These are phyloP conservation scores for Pachycephus smyrnensis DNA, from an alignment of 2,888 invertebrate species.

Conservation along the genomic window DNA sequence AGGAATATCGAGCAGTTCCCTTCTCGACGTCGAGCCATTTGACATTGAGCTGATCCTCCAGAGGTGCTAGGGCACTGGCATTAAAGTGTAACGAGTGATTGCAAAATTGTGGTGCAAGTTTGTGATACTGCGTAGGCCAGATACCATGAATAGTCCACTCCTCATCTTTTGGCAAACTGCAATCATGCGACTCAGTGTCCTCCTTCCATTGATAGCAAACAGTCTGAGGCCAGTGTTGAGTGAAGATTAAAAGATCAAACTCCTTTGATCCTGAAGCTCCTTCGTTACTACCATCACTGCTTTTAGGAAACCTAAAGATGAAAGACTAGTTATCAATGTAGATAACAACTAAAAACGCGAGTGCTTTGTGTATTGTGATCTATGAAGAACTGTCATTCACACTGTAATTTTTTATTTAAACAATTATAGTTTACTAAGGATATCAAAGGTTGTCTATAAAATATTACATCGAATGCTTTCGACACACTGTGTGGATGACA, in stretches of 20 bases:
- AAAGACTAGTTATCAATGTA: too few species aligned
- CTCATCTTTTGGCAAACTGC: slow-evolving; percentile 74
- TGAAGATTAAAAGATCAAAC: slow-evolving; percentile 84
- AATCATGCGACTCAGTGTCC: slow-evolving; percentile 71
- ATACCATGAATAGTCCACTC: slow-evolving; percentile 85
- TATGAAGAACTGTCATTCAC: too few species aligned
- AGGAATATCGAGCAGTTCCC: slow-evolving; percentile 68
- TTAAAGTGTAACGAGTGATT: slow-evolving; percentile 78
- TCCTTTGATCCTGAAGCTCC: slow-evolving; percentile 52
- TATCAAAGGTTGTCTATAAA: too few species aligned
- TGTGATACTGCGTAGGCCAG: slow-evolving; percentile 82
- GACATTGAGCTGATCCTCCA: slow-evolving; percentile 71
- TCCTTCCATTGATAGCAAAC: slow-evolving; percentile 80
- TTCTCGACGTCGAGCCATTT: slow-evolving; percentile 82
- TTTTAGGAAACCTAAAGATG: too few species aligned
- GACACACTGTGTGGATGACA: too few species aligned
- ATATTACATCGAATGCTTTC: too few species aligned
- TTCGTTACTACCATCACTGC: neutral
- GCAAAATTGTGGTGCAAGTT: slow-evolving; percentile 78
- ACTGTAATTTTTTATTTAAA: too few species aligned
- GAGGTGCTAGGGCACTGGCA: slow-evolving; percentile 70
- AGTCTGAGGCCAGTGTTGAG: slow-evolving; percentile 84
- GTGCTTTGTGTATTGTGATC: too few species aligned
- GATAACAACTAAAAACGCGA: too few species aligned
- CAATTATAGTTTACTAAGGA: too few species aligned